Base-by-base conservation (phyloP, 2,797 vertebrate genomes). In the Chelonia mydas region DNA sequence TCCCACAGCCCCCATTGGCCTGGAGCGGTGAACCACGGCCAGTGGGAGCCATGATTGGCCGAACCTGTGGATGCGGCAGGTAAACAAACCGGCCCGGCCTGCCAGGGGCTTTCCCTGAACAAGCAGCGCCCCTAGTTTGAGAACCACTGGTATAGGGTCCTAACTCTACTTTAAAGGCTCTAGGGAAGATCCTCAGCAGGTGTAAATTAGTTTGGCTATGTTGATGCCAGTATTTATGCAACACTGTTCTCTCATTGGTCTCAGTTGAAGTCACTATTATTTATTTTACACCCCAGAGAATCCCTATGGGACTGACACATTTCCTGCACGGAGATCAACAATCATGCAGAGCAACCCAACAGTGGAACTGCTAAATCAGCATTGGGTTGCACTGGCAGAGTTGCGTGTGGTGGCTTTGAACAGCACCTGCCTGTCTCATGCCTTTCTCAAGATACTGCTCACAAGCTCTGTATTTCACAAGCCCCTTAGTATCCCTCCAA, bases 311-410 rank as follows among this genome's bases (percentile, higher is more conserved):
- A 41, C 65, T 37, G n/a, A 72, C 65, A 37, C n/a, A 33, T 61
- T 61, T 61, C 59, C 57, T 94, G 17, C 5, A 1, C 27, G 65
- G 47, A 86, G 76, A 59, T 16, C 53, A 23, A 31, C 13, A 11
- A 31, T 23, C 11, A 13, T 10, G 41, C 0, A 0, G 16, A 49
- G 47, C 13, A 3, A 12, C n/a, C n/a, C 77, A 31, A 41, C 6
- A 74, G 41, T 3, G 7, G 33, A 50, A 59, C 31, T 84, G 45
- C 2, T 28, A 3, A 3, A 1, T 6, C 68, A 33, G 2, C 55
- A 51, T n/a, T 37, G 3, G 23, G 4, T 54, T 88, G 21, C 37
- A 28, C 84, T 53, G 28, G 12, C 54, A 88, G 59, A 68, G 41
- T 68, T 41, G 27, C 3, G 1, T 6, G 51, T 13, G 45, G 5